Evolutionary conservation across 2,888 invertebrate species (phyloP), one percentile per base, ranked within the genome.

Genomic region (Ophion obscuratus): DNA sequence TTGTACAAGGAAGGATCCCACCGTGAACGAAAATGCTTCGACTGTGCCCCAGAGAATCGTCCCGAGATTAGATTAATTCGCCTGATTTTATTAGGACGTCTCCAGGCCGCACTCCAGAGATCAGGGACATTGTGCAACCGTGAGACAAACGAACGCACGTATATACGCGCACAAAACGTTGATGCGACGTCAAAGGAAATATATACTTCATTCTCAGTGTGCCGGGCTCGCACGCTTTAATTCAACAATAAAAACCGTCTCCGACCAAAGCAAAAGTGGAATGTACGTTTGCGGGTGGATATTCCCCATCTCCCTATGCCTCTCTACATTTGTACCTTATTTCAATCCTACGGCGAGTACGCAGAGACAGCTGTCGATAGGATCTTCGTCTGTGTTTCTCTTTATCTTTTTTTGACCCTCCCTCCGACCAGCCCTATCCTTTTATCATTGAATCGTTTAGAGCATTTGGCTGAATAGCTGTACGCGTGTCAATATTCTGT

Each of bases 51-150:
- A 40, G 87, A 91, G 84, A 84, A 81, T 76, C 90, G 88, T 84
- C 81, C 10, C 11, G 86, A 90, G 90, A 92, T 92, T 92, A 90
- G 90, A 92, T 92, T 92, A 92, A 91, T 92, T 92, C 90, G 88
- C 77, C 88, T 91, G 89, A 92, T 92, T 92, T 92, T 92, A 91
- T 92, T 91, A 92, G 90, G 87, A 89, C 88, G 87, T 90, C 71
- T 83, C 84, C 71, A 24, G 57, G 36, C 61, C 79, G 20, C 24
- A 36, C 74, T 79, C 57, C 57, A 64, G 66, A 84, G 66, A 84
- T 40, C 17, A 73, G 24, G 76, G 10, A 47, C 62, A 7, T 17
- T 17, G 64, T 73, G 71, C 24, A 78, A 78, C 47, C 74, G 53
- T 59, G 78, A 73, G 78, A 78, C 67, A 78, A 66, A 67, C 36